Conservation (phyloP, 30 jellyfish, hydroid and myxozoan species). For the Euphysa ruthae region DNA sequence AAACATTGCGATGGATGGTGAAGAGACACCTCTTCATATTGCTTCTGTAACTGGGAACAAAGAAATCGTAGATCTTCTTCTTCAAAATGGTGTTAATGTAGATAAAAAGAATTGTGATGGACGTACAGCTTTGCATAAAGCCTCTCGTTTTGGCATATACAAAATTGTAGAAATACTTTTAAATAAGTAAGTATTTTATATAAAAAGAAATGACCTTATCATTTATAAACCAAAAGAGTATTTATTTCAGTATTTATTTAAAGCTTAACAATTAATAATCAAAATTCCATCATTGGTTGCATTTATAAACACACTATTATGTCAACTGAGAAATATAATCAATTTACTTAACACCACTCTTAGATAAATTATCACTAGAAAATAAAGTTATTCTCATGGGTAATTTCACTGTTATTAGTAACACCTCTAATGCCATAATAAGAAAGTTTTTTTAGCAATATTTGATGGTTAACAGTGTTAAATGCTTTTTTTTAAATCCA, state of each 20-base stretch:
- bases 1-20: constrained; percentile 61
- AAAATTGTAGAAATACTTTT: constrained; percentile 43
- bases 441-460: no score
- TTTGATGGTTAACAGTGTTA: no score
- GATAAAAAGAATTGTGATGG: constrained; percentile 69
- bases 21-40: constrained; percentile 65
- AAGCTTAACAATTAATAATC: neutral
- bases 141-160: constrained; percentile 58
- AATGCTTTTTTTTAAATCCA: no score
- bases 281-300: no score
- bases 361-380: no score
- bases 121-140: constrained; percentile 74
- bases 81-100: constrained; percentile 50
- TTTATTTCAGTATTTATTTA: neutral
- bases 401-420: no score
- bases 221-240: neutral
- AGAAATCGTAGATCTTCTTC: constrained; percentile 48
- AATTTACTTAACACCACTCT: no score
- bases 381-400: no score
- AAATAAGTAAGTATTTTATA: constrained; percentile 32
- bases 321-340: no score
- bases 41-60: constrained; percentile 79
- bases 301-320: no score
- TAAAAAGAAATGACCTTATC: no score
- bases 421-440: no score